A percentile compares a stretch with the other conserved stretches of the same genome.
Evolutionary conservation across 2,888 invertebrate species (phyloP).

Genomic region (Sesia bembeciformis): DNA sequence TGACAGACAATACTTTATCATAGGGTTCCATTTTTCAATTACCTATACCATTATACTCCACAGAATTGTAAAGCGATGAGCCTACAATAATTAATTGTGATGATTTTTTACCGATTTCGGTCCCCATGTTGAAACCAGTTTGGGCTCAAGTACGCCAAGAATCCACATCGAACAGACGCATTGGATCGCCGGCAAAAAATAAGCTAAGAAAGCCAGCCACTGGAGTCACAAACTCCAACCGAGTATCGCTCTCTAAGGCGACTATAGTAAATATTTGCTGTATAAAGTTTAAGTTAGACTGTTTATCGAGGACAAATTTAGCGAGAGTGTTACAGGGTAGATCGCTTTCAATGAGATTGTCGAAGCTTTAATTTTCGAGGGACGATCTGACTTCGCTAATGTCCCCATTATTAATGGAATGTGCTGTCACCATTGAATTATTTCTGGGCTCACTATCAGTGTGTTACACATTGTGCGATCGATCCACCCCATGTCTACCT

Average conservation of each 20-base stretch:
- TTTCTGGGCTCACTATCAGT: slow-evolving; percentile 34
- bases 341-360: not conserved
- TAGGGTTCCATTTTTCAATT: slow-evolving; percentile 9
- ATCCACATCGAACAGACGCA: slow-evolving; percentile 49
- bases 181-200: slow-evolving; percentile 44
- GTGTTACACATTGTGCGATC: slow-evolving; percentile 31
- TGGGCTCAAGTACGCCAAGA: slow-evolving; percentile 53
- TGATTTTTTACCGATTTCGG: slow-evolving; percentile 66
- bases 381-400: slow-evolving; percentile 27
- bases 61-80: slow-evolving; percentile 47
- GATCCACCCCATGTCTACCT: slow-evolving; percentile 56
- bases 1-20: too few relatives aligned
- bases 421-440: slow-evolving; percentile 41
- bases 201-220: slow-evolving; percentile 45
- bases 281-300: slow-evolving; percentile 19
- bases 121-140: slow-evolving; percentile 63
- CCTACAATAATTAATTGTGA: slow-evolving; percentile 61
- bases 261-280: slow-evolving; percentile 25
- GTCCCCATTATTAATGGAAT: slow-evolving; percentile 35
- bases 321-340: not conserved
- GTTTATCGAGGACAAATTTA: slow-evolving; percentile 17
- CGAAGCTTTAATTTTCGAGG: not conserved
- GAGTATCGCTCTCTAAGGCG: slow-evolving; percentile 24
- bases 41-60: slow-evolving; percentile 13
- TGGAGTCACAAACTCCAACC: slow-evolving; percentile 35